These are phyloP conservation scores for Uloborus diversus DNA, from an alignment of 1,140 invertebrate species.

Conservation along the genomic window DNA sequence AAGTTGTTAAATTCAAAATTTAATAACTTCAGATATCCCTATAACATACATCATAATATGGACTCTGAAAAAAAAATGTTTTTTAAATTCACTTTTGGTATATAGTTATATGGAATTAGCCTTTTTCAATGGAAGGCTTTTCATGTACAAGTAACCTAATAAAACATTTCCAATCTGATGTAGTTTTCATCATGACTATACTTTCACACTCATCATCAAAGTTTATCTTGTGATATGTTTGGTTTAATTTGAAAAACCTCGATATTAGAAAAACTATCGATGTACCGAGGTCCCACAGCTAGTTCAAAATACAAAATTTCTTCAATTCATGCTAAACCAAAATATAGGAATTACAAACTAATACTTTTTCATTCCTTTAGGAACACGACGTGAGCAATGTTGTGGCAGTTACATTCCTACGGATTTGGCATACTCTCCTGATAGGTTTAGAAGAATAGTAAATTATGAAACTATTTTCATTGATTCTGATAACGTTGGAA, in stretches of 20 bases:
- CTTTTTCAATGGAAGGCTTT: too few species aligned
- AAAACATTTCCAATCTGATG: too few species aligned
- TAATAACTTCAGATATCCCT: too few species aligned
- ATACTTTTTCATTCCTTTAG: not conserved
- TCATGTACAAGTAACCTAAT: too few species aligned
- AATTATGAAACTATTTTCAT: conserved; percentile 20
- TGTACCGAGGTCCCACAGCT: not conserved
- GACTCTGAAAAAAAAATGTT: too few species aligned
- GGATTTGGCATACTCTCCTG: not conserved
- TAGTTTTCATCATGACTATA: too few species aligned
- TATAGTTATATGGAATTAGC: too few species aligned
- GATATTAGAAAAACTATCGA: not conserved
- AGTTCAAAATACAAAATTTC: not conserved
- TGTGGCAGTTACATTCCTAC: conserved; percentile 47
- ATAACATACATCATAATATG: too few species aligned
- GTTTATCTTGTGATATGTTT: too few species aligned
- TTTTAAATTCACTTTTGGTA: too few species aligned
- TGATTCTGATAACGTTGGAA: not conserved
- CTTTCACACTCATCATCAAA: too few species aligned
- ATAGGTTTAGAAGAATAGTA: not conserved
- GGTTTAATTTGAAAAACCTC: not conserved
- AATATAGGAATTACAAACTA: not conserved
- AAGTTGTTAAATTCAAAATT: too few species aligned
- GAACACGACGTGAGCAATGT: not conserved
- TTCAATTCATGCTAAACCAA: not conserved